Evolutionary conservation across 2,888 invertebrate species (phyloP), one percentile per base, ranked within the genome.

Genomic region (Papilio demoleus): DNA sequence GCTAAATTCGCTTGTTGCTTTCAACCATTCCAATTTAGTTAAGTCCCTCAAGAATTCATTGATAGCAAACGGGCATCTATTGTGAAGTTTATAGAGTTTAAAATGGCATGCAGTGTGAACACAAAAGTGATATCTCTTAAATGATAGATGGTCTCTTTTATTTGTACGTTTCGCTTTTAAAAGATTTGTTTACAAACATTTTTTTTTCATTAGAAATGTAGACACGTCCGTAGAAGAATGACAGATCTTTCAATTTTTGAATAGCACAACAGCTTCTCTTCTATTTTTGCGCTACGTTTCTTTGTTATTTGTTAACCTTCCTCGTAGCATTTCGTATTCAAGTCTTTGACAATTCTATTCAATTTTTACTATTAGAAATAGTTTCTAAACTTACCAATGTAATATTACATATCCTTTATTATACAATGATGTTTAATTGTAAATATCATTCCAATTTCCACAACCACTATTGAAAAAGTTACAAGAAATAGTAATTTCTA

Each of bases 21-120:
- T 60, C 50, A 65, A 47, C 61, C 38, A 61, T 71, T 70, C 74
- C 74, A 74, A 74, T 75, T 78, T 73, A 72, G 73, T 70, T 75
- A 77, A 79, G 68, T 75, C 77, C 70, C 76, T 83, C 81, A 71
- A 70, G 73, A 71, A 76, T 72, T 74, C 74, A 72, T 72, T 67
- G 70, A 68, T 63, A 65, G 68, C 67, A 70, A 64, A 66, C 60
- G 60, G 45, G 24, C 36, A 36, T n/a, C n/a, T 66, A 66, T 66
- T 58, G n/a, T 47, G 1, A 22, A n/a, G 1, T 22, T 1, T 1
- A 22, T 47, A 66, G n/a, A 36, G 47, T 42, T 66, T 24, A 47
- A 66, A 36, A 65, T 65, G 19, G 65, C 19, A 5, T 65, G 34
- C 38, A 22, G 12, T 38, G 6, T 38, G 22, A 38, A 36, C 19